Conservation (phyloP, 2,888 invertebrate species). For the Erannis defoliaria region DNA sequence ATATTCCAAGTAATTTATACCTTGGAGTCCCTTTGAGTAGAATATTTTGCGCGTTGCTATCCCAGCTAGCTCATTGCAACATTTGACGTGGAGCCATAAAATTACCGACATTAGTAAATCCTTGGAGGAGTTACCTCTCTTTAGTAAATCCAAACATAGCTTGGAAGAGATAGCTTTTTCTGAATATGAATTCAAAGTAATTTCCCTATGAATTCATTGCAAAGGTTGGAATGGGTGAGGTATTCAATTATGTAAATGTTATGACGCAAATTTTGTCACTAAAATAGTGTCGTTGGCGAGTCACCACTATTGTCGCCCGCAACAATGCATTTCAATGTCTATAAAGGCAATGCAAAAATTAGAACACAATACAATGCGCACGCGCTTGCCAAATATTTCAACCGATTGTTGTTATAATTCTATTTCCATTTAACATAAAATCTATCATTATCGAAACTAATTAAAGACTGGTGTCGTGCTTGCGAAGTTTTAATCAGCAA, state of each 20-base stretch:
- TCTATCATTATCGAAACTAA: slow-evolving; percentile 2
- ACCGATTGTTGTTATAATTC: slow-evolving; percentile 36
- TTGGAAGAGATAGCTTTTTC: too few species aligned
- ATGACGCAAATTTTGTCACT: slow-evolving; percentile 28
- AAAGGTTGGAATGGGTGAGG: not conserved
- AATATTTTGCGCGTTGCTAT: too few species aligned
- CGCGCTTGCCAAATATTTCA: slow-evolving; percentile 62
- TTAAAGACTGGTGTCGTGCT: too few species aligned
- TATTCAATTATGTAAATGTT: not conserved
- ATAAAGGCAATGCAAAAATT: slow-evolving; percentile 58
- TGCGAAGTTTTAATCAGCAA: not conserved
- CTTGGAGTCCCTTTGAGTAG: too few species aligned
- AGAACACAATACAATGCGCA: slow-evolving; percentile 65
- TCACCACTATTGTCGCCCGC: slow-evolving; percentile 43
- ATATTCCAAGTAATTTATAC: too few species aligned
- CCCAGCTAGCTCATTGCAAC: too few species aligned
- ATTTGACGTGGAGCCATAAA: too few species aligned
- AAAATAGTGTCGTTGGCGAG: slow-evolving; percentile 47
- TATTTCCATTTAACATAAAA: slow-evolving; percentile 33
- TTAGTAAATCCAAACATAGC: too few species aligned
- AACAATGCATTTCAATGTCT: slow-evolving; percentile 47
- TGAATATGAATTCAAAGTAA: too few species aligned
- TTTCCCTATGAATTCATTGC: too few species aligned
- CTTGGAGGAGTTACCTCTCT: too few species aligned
- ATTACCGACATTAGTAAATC: too few species aligned